These are phyloP conservation scores for Rousettus leschenaultii DNA, from an alignment of 2,113 vertebrate genomes.

Conservation along the genomic window DNA sequence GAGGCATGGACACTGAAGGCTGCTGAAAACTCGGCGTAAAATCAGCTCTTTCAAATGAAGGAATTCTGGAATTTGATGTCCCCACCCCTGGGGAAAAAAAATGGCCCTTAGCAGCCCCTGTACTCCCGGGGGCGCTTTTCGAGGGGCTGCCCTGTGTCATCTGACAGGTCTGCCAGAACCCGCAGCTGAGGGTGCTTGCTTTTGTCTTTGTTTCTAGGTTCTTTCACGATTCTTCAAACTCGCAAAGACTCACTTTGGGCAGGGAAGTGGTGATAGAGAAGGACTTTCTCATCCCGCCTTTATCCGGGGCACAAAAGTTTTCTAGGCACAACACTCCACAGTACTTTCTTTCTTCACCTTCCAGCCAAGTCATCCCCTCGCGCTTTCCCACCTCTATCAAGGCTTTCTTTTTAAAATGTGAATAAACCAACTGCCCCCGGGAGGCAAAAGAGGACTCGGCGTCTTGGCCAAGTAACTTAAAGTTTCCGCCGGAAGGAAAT, in stretches of 20 bases:
- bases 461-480: not conserved
- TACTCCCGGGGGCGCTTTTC: not conserved
- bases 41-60: not conserved
- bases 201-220: not conserved
- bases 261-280: not conserved
- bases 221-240: not conserved
- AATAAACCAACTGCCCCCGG: not conserved
- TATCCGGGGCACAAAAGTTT: not conserved
- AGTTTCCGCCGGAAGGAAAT: slow-evolving; percentile 60
- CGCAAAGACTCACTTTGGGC: not conserved
- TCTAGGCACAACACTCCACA: not conserved
- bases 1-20: not conserved
- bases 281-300: not conserved
- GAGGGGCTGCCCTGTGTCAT: not conserved
- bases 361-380: not conserved
- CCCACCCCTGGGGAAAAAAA: not conserved
- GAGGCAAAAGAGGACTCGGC: not conserved
- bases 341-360: not conserved
- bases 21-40: not conserved
- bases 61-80: not conserved
- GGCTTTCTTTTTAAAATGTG: not conserved
- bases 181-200: not conserved
- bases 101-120: not conserved
- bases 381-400: not conserved
- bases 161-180: not conserved